phyloP scores from a whole-genome alignment of 2,113 vertebrate genomes.

The Halcyon malimbica region DNA sequence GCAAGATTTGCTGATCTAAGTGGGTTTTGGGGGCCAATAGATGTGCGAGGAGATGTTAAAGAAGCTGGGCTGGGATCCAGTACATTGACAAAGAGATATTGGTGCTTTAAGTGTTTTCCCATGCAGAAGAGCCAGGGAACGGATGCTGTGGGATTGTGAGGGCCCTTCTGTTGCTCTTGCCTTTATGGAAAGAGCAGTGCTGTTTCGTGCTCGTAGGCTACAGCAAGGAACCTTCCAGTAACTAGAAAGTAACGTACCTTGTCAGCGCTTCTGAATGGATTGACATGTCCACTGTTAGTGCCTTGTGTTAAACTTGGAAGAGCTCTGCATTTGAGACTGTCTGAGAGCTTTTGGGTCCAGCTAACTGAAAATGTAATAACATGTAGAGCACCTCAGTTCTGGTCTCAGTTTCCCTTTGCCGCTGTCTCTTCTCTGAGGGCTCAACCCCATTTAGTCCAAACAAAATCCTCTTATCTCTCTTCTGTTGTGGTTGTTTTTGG shows the following conservation, averaged over 20 bases:
- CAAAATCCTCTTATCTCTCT: not conserved
- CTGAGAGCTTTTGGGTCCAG: not conserved
- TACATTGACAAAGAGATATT: not conserved
- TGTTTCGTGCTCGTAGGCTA: not conserved
- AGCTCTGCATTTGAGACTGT: not conserved
- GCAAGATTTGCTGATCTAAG: not conserved
- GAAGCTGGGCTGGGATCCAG: not conserved
- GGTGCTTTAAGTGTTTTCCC: not conserved
- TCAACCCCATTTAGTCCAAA: not conserved
- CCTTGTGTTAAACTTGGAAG: not conserved
- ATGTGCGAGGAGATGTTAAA: not conserved
- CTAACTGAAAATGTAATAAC: not conserved
- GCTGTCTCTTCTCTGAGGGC: not conserved
- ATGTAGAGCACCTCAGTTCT: not conserved
- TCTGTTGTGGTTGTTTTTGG: not conserved
- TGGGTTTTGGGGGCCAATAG: not conserved
- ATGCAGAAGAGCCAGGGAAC: not conserved
- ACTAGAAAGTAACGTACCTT: not conserved
- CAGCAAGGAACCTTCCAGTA: not conserved
- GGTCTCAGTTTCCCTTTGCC: not conserved
- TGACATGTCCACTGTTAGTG: not conserved
- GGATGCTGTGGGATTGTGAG: not conserved
- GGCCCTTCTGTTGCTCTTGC: not conserved
- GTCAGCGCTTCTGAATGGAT: not conserved
- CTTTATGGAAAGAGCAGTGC: not conserved